Evolutionary conservation across 2,797 vertebrate genomes (phyloP), one percentile per base, ranked within the genome.

Genomic region (Manis javanica): DNA sequence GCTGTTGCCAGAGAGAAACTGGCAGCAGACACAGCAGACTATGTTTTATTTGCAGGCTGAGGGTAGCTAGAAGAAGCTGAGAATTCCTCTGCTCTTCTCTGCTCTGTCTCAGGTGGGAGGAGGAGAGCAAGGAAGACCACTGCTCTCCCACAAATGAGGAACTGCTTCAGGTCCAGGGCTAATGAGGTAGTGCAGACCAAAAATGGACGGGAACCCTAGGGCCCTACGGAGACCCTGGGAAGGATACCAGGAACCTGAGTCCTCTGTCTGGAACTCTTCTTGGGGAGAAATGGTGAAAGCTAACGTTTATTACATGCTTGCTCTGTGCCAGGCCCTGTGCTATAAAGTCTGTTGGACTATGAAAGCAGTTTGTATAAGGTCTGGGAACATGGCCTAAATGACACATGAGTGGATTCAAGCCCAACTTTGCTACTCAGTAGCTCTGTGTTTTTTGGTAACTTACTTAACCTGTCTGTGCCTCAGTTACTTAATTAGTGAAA

Each of bases 1-100:
- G 49, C 97, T 98, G 97, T 94, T 89, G 63, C 93, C 86, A 82
- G 63, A 68, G 85, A 96, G 49, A 66, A 97, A 86, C 79, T 97
- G 95, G 96, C 97, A 97, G 95, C 96, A 95, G 83, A 87, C 79
- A 77, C 37, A 92, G 96, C 97, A 98, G 97, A 95, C 92, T 95
- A 64, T 97, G 96, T 97, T 98, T 97, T 96, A 97, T 96, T 97
- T 94, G 84, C 97, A 98, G 77, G 77, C 97, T 93, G 91, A 95
- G 89, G 89, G 66, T 93, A 96, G 94, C 95, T 90, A 84, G 77
- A 97, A 63, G 94, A 97, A 97, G 96, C 97, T 96, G 96, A 97
- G 97, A 98, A 97, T 96, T 96, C 94, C 90, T 90, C 77, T 90
- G 78, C 63, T 97, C 61, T 64, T 61, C 63, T 72, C 64, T 26